phyloP scores from a whole-genome alignment of 2,797 vertebrate species.

The Eleutherodactylus coqui region DNA sequence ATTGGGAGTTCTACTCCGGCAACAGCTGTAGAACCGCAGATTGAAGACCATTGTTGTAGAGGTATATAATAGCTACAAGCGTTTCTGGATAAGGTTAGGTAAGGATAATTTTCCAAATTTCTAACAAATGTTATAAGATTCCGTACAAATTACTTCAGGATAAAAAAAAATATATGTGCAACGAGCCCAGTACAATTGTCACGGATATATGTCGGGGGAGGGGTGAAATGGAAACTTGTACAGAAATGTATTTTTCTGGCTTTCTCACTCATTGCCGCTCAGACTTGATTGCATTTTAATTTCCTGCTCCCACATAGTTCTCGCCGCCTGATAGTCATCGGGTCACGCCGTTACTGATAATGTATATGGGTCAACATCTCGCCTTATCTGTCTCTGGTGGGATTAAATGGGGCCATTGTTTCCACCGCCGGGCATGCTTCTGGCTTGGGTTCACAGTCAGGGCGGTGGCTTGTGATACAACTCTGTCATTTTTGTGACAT shows the following conservation, averaged over 20 bases:
- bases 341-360: slow-evolving; percentile 41
- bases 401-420: slow-evolving; percentile 54
- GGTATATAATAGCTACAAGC: too few species aligned
- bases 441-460: slow-evolving; percentile 52
- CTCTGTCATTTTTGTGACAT: slow-evolving; percentile 53
- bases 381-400: slow-evolving; percentile 53
- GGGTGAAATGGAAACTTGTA: slow-evolving; percentile 17
- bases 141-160: slow-evolving; percentile 23
- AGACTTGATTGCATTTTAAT: neutral
- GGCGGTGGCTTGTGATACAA: slow-evolving; percentile 48
- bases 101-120: neutral
- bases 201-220: neutral
- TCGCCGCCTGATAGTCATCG: slow-evolving; percentile 35
- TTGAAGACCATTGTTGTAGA: neutral
- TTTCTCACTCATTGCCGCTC: neutral
- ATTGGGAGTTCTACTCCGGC: neutral
- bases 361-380: slow-evolving; percentile 34
- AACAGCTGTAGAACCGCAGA: neutral
- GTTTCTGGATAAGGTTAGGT: neutral
- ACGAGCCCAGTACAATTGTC: slow-evolving; percentile 28
- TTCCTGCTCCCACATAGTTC: slow-evolving; percentile 44
- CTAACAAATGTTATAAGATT: slow-evolving; percentile 18
- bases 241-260: slow-evolving; percentile 26
- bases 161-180: neutral
- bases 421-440: neutral